These are phyloP conservation scores for Brachylomia viminalis DNA, from an alignment of 2,888 invertebrate genomes.

Conservation along the genomic window DNA sequence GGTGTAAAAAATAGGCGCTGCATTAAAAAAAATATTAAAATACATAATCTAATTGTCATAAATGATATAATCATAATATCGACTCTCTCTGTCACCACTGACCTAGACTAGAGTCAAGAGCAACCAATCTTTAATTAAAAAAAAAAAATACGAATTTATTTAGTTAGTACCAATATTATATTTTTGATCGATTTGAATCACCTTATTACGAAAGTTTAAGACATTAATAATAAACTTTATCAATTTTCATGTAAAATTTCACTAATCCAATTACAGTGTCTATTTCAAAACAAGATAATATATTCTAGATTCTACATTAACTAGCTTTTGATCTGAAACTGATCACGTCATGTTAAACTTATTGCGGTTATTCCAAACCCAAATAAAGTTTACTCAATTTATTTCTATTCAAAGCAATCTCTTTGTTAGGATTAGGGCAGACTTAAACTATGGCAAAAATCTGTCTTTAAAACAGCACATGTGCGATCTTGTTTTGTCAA, in stretches of 20 bases:
- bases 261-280: constrained; percentile 7
- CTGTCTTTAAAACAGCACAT: background rate
- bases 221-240: constrained; percentile 10
- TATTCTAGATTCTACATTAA: constrained; percentile 3
- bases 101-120: too few species aligned
- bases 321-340: constrained; percentile 27
- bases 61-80: too few species aligned
- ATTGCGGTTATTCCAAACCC: constrained; percentile 55
- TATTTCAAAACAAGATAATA: constrained; percentile 12
- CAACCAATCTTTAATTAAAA: too few species aligned
- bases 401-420: constrained; percentile 45
- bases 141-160: too few species aligned
- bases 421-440: constrained; percentile 38
- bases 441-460: background rate
- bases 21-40: background rate
- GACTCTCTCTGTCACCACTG: too few species aligned
- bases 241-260: background rate
- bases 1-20: background rate
- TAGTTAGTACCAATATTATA: too few species aligned
- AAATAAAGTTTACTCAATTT: constrained; percentile 55
- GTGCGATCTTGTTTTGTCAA: background rate
- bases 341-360: constrained; percentile 27
- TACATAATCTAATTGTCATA: too few species aligned
- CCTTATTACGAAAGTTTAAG: background rate
- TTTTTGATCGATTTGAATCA: background rate